A percentile compares a stretch with the other conserved stretches of the same genome.
Evolutionary conservation across 1,140 invertebrate genomes (phyloP).

Genomic region (Nomia melanderi): DNA sequence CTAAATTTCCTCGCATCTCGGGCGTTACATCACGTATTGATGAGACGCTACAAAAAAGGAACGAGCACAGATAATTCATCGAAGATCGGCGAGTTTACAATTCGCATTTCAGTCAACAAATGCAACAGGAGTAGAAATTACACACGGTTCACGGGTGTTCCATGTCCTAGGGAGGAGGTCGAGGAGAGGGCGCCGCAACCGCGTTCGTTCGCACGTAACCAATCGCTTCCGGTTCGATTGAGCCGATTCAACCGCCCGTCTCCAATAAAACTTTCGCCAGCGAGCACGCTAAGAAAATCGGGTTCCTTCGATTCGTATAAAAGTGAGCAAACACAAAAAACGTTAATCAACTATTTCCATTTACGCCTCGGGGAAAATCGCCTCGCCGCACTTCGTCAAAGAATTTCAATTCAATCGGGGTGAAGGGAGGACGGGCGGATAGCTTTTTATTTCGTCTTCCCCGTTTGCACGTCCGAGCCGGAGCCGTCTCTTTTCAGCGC

Average conservation of each 20-base stretch:
- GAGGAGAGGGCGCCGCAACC: not conserved
- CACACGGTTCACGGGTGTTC: not conserved
- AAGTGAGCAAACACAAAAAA: slow-evolving; percentile 35
- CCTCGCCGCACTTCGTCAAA: slow-evolving; percentile 6
- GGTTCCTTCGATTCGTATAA: slow-evolving; percentile 19
- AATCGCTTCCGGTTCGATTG: slow-evolving; percentile 34
- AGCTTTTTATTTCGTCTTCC: slow-evolving; percentile 4
- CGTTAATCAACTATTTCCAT: slow-evolving; percentile 49
- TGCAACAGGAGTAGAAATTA: not conserved
- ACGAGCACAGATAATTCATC: too few species aligned
- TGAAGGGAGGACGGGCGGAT: not conserved
- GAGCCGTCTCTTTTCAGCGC: not conserved
- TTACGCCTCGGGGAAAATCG: slow-evolving; percentile 37
- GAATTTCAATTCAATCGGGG: slow-evolving; percentile 41
- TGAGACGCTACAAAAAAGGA: too few species aligned
- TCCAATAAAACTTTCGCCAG: slow-evolving; percentile 35
- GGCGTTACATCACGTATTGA: too few species aligned
- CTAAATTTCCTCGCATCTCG: too few species aligned
- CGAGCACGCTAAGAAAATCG: slow-evolving; percentile 29
- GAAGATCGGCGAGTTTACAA: too few species aligned
- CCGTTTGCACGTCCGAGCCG: not conserved
- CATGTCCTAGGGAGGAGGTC: not conserved
- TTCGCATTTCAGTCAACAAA: not conserved
- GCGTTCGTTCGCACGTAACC: slow-evolving; percentile 27
- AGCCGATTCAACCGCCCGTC: not conserved